Evolutionary conservation across 2,888 invertebrate genomes (phyloP).

Genomic region (Ophraella communa): DNA sequence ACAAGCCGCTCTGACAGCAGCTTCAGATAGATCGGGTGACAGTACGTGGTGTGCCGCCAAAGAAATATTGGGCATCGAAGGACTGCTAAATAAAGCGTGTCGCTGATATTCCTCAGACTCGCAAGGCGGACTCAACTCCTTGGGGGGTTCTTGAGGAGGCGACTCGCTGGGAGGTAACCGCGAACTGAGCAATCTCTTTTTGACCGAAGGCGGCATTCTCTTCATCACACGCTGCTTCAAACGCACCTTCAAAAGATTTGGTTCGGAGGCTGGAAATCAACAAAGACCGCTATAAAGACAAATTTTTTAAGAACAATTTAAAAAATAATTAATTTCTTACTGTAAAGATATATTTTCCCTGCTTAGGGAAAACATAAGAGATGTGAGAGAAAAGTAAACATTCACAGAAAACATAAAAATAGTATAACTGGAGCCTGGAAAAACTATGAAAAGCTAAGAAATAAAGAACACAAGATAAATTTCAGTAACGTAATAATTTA

Average conservation of each 20-base stretch:
- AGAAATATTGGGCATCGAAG: conserved; percentile 97
- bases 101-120: conserved; percentile 69
- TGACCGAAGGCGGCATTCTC: conserved; percentile 78
- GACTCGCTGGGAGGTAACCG: conserved; percentile 70
- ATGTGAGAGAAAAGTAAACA: no score
- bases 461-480: no score
- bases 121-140: conserved; percentile 65
- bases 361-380: no score
- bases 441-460: no score
- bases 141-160: conserved; percentile 61
- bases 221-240: conserved; percentile 93
- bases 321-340: no score
- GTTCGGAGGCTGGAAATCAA: conserved; percentile 84
- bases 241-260: conserved; percentile 92
- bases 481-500: no score
- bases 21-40: conserved; percentile 71
- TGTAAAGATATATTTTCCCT: no score
- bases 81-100: conserved; percentile 84
- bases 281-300: no score
- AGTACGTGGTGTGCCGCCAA: conserved; percentile 66
- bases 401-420: no score
- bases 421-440: no score
- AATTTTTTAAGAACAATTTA: no score
- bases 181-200: conserved; percentile 71
- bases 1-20: conserved; percentile 78